Conservation (phyloP, 92 coral and sea anemone species). For the Metridium senile region DNA sequence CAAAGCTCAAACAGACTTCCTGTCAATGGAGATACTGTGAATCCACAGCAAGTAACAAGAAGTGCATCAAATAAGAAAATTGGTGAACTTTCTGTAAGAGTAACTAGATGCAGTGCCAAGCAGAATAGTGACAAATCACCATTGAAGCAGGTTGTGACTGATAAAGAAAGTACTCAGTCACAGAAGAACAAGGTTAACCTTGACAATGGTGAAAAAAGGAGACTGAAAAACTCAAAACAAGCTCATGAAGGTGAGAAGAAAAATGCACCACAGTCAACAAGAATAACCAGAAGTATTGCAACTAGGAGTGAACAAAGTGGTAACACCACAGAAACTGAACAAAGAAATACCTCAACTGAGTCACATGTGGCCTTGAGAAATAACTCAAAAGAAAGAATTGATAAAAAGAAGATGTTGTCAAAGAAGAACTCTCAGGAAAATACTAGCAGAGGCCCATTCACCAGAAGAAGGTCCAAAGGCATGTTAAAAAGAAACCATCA, state of each 20-base stretch:
- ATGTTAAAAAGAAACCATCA: not conserved
- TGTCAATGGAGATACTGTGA: not conserved
- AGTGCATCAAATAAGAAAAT: not conserved
- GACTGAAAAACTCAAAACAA: not conserved
- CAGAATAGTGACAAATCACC: not conserved
- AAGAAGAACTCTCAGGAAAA: not conserved
- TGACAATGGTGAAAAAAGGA: not conserved
- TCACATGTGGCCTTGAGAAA: not conserved
- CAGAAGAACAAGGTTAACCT: not conserved
- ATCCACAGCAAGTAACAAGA: conserved; percentile 12
- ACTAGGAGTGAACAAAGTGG: not conserved
- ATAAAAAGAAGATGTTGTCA: not conserved
- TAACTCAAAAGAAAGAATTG: not conserved
- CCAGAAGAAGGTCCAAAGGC: not conserved
- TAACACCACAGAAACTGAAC: not conserved
- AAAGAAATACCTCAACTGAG: not conserved
- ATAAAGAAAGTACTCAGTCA: not conserved
- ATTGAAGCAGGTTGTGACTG: not conserved
- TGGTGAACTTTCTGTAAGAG: not conserved
- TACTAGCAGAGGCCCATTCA: not conserved
- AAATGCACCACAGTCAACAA: not conserved
- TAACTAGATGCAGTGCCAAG: not conserved
- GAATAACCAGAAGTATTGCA: conserved; percentile 12
- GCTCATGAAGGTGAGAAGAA: not conserved
- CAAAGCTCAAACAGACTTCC: not conserved